These are phyloP conservation scores for Drosophila sp. DNA, from an alignment of 1,140 invertebrate species.

Conservation along the genomic window DNA sequence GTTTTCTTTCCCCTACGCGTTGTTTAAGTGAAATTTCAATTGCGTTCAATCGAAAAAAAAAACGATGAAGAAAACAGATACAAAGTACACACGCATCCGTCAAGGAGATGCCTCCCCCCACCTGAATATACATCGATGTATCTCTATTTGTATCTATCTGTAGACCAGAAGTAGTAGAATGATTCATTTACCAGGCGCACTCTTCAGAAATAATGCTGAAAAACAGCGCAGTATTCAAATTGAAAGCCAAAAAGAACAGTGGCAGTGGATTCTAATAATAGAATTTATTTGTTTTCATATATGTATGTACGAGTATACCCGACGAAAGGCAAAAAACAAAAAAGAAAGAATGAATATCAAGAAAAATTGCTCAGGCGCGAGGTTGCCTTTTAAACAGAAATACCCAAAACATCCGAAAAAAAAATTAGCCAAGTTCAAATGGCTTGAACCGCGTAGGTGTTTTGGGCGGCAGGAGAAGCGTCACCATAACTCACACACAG, in stretches of 20 bases:
- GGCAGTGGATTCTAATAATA: slow-evolving; percentile 80
- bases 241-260: slow-evolving; percentile 73
- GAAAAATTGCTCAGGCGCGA: slow-evolving; percentile 38
- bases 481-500: slow-evolving; percentile 26
- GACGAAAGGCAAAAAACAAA: background rate
- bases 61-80: slow-evolving; percentile 43
- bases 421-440: slow-evolving; percentile 74
- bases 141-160: slow-evolving; percentile 26
- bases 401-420: background rate
- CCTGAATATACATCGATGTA: slow-evolving; percentile 7
- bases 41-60: slow-evolving; percentile 45
- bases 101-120: slow-evolving; percentile 6
- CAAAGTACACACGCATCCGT: slow-evolving; percentile 51
- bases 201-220: slow-evolving; percentile 48
- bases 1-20: slow-evolving; percentile 32
- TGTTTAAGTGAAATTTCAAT: slow-evolving; percentile 75
- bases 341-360: background rate
- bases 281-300: slow-evolving; percentile 79
- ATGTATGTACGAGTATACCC: slow-evolving; percentile 13
- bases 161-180: slow-evolving; percentile 39
- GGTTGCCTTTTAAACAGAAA: slow-evolving; percentile 11
- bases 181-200: slow-evolving; percentile 66
- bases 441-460: slow-evolving; percentile 56
- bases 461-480: slow-evolving; percentile 32
- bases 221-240: slow-evolving; percentile 62